Base-by-base conservation (phyloP, 2,113 vertebrate species). In the Colistium nudipinnis region DNA sequence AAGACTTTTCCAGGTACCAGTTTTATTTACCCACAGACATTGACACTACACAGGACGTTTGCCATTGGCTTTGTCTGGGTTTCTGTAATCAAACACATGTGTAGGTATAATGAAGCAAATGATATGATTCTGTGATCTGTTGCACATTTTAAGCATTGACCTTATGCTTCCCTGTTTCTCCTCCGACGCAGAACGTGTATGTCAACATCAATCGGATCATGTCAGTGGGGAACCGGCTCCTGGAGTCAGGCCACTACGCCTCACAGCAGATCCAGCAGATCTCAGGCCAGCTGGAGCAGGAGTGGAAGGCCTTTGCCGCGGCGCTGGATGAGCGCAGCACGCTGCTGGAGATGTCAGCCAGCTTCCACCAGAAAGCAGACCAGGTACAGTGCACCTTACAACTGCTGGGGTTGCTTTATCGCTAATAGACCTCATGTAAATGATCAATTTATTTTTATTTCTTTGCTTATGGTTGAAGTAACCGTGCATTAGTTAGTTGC, bases 121-220 rank as follows among this genome's bases (percentile, higher is more conserved):
- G 20, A 16, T n/a, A 55, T 4, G 5, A 39, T 48, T 6, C 9
- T 20, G 8, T 20, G 9, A 41, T 17, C 19, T 44, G 41, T 20
- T 44, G 3, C n/a, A 3, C 44, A 11, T 53, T 39, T 54, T 22
- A 49, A 69, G 38, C 4, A 22, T 6, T 57, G 8, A 4, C 2
- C 12, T 12, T 49, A 31, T 7, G 41, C 20, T 7, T 25, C 22
- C n/a, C 10, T 48, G 24, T 28, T 22, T 48, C 35, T 65, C 8
- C 77, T 54, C 30, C 1, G 36, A 59, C 30, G 0, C 68, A 99
- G 98, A 98, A 99, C 25, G 98, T 99, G 63, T 99, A 98, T 3
- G 98, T 99, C 69, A 99, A 99, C 91, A 98, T 99, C 82, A 99
- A 95, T 84, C 96, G 98, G 72, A 99, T 99, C 87, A 96, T 98